A percentile compares a stretch with the other conserved stretches of the same genome.
Evolutionary conservation across 2,888 invertebrate genomes (phyloP).

Genomic region (Periphyllus acericola): DNA sequence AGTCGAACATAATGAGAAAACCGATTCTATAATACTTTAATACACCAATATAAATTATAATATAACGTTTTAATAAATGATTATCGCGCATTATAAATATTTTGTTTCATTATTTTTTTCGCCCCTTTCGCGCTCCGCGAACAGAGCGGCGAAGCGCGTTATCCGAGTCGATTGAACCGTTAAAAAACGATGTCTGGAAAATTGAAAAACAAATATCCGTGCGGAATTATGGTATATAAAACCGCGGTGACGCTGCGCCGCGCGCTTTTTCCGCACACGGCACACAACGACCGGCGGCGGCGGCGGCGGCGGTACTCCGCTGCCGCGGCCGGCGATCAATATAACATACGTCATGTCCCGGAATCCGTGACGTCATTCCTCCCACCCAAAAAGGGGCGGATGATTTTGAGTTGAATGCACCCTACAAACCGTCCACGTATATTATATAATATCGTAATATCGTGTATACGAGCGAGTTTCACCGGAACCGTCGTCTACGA

Average conservation of each 20-base stretch:
- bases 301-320: not conserved
- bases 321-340: slow-evolving; percentile 44
- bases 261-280: not conserved
- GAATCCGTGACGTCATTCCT: slow-evolving; percentile 59
- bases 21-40: too few species aligned
- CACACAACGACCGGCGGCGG: too few species aligned
- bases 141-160: not conserved
- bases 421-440: slow-evolving; percentile 46
- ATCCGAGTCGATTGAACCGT: slow-evolving; percentile 9
- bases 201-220: slow-evolving; percentile 51
- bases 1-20: too few species aligned
- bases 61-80: not conserved
- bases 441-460: slow-evolving; percentile 27
- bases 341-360: slow-evolving; percentile 60
- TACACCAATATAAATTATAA: too few species aligned
- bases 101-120: not conserved
- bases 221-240: not conserved
- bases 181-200: slow-evolving; percentile 20
- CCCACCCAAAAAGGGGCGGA: slow-evolving; percentile 60
- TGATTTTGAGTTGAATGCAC: slow-evolving; percentile 57
- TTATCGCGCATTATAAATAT: not conserved
- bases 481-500: not conserved
- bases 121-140: not conserved
- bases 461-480: not conserved
- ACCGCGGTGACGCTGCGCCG: slow-evolving; percentile 9